Conservation (phyloP, 2,888 invertebrate genomes). For the Plebejus anna region DNA sequence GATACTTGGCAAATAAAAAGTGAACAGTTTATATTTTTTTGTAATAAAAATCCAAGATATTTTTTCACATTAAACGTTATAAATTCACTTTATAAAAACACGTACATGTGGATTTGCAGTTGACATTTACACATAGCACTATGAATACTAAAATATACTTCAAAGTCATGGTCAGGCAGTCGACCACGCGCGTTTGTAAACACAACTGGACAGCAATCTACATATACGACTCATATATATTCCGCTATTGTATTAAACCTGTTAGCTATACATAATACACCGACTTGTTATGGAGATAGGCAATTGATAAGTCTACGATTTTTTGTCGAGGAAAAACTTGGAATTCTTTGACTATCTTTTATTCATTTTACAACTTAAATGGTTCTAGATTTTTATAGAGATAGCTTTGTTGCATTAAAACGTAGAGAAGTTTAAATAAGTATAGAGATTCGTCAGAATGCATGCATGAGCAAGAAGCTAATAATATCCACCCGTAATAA, state of each 20-base stretch:
- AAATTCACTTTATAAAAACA: conserved; percentile 33
- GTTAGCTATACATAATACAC: background rate
- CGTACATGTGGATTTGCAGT: conserved; percentile 66
- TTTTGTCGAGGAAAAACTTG: conserved; percentile 5
- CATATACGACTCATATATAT: conserved; percentile 61
- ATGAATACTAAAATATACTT: conserved; percentile 55
- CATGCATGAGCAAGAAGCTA: background rate
- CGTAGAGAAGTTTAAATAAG: background rate
- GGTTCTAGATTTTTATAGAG: background rate
- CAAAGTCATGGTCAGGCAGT: conserved; percentile 66
- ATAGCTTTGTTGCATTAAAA: background rate
- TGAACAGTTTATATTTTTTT: background rate
- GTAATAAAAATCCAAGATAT: background rate
- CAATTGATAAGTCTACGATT: background rate
- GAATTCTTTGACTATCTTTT: background rate
- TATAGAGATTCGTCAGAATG: background rate
- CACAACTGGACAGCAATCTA: conserved; percentile 45
- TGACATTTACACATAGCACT: conserved; percentile 55
- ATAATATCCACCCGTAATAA: no score
- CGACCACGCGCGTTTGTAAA: conserved; percentile 53
- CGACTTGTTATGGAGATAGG: conserved; percentile 18
- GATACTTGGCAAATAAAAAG: background rate
- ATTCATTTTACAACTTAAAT: background rate
- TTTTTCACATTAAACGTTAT: background rate
- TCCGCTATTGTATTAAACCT: conserved; percentile 37